These are phyloP conservation scores for Euglossa dilemma DNA, from an alignment of 1,140 invertebrate species.

Conservation along the genomic window DNA sequence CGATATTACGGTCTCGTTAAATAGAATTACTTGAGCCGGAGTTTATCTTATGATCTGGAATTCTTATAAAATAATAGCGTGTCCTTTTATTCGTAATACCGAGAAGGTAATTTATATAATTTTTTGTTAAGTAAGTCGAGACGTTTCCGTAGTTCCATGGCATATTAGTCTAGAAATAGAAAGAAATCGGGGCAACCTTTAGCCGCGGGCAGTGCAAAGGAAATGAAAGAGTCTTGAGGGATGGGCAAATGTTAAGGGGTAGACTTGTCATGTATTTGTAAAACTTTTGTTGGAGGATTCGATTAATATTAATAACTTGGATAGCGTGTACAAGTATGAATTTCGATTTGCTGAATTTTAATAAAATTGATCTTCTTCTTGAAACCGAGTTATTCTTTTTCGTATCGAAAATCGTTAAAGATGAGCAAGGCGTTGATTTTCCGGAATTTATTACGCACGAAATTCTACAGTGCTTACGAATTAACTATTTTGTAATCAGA, in stretches of 20 bases:
- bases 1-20: not conserved
- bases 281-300: not conserved
- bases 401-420: no score
- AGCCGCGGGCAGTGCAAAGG: not conserved
- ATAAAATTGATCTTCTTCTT: not conserved
- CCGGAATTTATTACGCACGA: not conserved
- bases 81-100: not conserved
- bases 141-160: not conserved
- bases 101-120: not conserved
- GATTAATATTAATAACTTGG: conserved; percentile 3
- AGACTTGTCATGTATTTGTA: not conserved
- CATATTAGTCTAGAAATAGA: conserved; percentile 11
- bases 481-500: conserved; percentile 38
- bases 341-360: not conserved
- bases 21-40: not conserved
- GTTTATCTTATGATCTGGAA: not conserved
- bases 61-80: not conserved
- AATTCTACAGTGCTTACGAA: conserved; percentile 6
- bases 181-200: conserved; percentile 36
- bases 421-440: not conserved
- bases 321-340: not conserved
- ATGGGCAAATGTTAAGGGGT: conserved; percentile 39
- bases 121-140: not conserved
- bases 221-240: conserved; percentile 15
- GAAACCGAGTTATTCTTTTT: not conserved